Base-by-base conservation (phyloP, 2,797 vertebrate species). In the Urocyon cinereoargenteus region DNA sequence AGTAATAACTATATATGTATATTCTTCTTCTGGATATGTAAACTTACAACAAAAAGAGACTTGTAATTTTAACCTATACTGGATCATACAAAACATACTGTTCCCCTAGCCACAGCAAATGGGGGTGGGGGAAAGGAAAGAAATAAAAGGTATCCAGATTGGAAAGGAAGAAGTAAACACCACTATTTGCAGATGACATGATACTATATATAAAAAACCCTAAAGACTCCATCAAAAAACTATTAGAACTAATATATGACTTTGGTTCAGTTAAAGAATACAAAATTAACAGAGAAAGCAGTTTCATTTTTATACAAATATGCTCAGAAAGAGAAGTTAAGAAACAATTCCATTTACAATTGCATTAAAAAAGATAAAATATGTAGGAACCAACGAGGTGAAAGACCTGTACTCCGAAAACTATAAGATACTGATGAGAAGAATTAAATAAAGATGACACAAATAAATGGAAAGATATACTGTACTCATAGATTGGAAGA, bases 61-160 rank as follows among this genome's bases (percentile, higher is more conserved):
- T 68, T 81, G 12, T 64, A 70, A 72, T 61, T 90, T 82, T 62
- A 94, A 64, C 15, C 6, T 77, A 6, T 16, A 24, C 55, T 89
- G 61, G n/a, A 45, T 53, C 34, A 68, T 59, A 84, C 40, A n/a
- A 81, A 85, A 83, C 12, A 59, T 24, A 19, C 13, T 86, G 45
- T 2, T 86, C 51, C 8, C 51, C 31, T 53, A 53, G 49, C 18
- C 28, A 55, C 51, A 55, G 77, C 31, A 55, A 34, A 7, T 55
- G 2, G 66, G 0, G 19, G 0, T 3, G 16, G 2, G 8, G 13
- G 5, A 12, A n/a, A 19, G 31, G 9, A 40, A 40, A 49, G 40
- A 28, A 31, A 19, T 5, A 78, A 53, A 53, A 78, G 75, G 1
- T 10, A 53, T n/a, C 31, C 28, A 53, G 49, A 55, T n/a, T 55